Evolutionary conservation across 2,113 vertebrate species (phyloP).

Genomic region (Python bivittatus): DNA sequence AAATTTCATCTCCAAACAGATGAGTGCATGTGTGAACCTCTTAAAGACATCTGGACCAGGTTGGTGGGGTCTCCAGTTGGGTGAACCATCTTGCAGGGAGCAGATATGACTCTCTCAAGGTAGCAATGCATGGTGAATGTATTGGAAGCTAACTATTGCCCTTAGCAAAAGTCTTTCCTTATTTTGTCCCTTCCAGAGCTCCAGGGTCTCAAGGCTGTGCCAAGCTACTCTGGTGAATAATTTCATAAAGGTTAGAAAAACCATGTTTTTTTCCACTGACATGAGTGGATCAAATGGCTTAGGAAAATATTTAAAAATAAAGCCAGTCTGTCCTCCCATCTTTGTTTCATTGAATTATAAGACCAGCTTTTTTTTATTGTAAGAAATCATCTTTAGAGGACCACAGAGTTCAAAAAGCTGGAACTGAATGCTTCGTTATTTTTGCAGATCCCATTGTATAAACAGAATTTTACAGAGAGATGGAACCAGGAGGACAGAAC

Average conservation of each 20-base stretch:
- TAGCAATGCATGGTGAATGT: no score
- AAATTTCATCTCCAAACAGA: not conserved
- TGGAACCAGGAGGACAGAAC: not conserved
- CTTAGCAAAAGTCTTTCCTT: not conserved
- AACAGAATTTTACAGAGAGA: slow-evolving; percentile 60
- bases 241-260: not conserved
- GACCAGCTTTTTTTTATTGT: not conserved
- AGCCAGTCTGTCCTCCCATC: not conserved
- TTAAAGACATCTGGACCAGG: not conserved
- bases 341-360: slow-evolving; percentile 41
- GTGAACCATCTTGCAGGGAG: no score
- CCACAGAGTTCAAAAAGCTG: slow-evolving; percentile 54
- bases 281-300: slow-evolving; percentile 8
- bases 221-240: not conserved
- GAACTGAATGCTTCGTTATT: slow-evolving; percentile 50
- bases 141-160: not conserved
- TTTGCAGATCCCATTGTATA: slow-evolving; percentile 44
- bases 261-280: not conserved
- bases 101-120: not conserved
- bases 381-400: not conserved
- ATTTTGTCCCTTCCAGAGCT: not conserved
- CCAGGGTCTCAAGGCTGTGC: not conserved
- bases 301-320: slow-evolving; percentile 31
- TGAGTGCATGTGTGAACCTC: not conserved
- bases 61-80: no score